Conservation (phyloP, 2,113 vertebrate species). For the Pteronura brasiliensis region DNA sequence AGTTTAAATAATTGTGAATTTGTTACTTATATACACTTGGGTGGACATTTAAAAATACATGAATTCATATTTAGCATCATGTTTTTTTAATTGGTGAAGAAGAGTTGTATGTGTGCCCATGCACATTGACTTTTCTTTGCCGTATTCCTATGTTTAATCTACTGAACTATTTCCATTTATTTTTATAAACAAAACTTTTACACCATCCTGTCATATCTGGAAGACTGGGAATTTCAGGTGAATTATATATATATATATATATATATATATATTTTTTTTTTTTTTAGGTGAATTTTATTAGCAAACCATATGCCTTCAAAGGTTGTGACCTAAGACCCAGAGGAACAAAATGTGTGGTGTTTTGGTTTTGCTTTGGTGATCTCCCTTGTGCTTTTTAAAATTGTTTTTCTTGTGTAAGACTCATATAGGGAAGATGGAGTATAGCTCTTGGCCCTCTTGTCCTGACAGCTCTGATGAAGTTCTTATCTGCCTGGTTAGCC, state of each 20-base stretch:
- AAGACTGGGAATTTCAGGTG: not conserved
- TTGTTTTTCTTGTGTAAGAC: not conserved
- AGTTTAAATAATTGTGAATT: not conserved
- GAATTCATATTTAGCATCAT: not conserved
- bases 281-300: not conserved
- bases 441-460: not conserved
- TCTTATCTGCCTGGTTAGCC: not conserved
- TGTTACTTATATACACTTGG: not conserved
- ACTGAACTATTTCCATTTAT: not conserved
- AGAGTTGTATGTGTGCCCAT: not conserved
- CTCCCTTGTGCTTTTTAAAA: not conserved
- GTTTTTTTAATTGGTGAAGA: not conserved
- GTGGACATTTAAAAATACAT: not conserved
- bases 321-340: not conserved
- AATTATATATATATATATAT: not conserved
- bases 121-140: not conserved
- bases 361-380: not conserved
- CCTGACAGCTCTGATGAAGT: not conserved
- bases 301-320: not conserved
- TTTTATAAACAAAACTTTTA: not conserved
- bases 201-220: not conserved
- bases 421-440: not conserved
- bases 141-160: not conserved
- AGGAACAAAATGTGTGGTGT: not conserved
- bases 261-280: too few relatives aligned